Evolutionary conservation across 2,888 invertebrate species (phyloP).

Genomic region (Torymus aiolomorphi): DNA sequence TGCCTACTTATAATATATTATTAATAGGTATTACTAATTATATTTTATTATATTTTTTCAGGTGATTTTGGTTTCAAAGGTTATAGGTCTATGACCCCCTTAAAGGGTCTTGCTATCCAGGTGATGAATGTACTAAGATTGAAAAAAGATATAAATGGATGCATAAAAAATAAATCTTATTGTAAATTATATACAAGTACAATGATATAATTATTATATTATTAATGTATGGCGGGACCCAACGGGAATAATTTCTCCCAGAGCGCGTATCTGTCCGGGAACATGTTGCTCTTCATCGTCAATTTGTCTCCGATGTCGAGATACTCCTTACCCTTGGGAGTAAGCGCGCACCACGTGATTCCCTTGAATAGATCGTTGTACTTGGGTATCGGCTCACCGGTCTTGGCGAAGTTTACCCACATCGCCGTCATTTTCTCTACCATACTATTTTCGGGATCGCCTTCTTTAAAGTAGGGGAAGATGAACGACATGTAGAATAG

Average conservation of each 20-base stretch:
- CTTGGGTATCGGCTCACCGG: slow-evolving; percentile 76
- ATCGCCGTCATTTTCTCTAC: slow-evolving; percentile 74
- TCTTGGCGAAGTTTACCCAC: slow-evolving; percentile 54
- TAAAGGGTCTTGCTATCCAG: too few relatives aligned
- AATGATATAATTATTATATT: too few relatives aligned
- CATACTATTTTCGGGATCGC: slow-evolving; percentile 74
- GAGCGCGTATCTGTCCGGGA: slow-evolving; percentile 61
- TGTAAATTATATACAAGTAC: too few relatives aligned
- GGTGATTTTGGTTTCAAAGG: too few relatives aligned
- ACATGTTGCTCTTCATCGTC: slow-evolving; percentile 55
- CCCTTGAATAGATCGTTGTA: slow-evolving; percentile 69
- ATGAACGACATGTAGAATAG: slow-evolving; percentile 73
- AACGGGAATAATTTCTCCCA: slow-evolving; percentile 63
- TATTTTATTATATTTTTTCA: too few relatives aligned
- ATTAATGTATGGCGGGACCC: too few relatives aligned
- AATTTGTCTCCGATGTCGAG: slow-evolving; percentile 69
- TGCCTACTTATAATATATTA: too few relatives aligned
- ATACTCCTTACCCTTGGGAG: slow-evolving; percentile 70
- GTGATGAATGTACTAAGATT: too few relatives aligned
- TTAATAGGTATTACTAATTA: too few relatives aligned
- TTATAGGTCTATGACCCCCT: too few relatives aligned
- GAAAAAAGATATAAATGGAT: too few relatives aligned
- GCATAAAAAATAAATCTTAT: too few relatives aligned
- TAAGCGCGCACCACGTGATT: slow-evolving; percentile 73
- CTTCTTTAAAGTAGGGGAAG: slow-evolving; percentile 73